Conservation (phyloP, 2,113 vertebrate species). For the Crotalus horridus region DNA sequence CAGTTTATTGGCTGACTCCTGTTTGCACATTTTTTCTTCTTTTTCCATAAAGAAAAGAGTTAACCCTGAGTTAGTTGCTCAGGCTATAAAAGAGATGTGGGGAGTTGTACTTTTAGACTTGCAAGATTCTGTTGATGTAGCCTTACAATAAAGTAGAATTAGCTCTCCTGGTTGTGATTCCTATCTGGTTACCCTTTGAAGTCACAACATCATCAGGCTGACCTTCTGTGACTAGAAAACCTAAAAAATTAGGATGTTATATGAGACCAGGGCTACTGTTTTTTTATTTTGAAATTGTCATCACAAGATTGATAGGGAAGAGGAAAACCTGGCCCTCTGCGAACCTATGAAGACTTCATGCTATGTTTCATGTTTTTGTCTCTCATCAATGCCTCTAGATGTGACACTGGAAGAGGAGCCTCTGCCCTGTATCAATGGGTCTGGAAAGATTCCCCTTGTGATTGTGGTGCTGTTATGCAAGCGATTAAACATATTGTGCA, state of each 20-base stretch:
- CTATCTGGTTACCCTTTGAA: not conserved
- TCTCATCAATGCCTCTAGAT: not conserved
- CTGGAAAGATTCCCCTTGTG: not conserved
- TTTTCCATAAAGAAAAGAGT: not conserved
- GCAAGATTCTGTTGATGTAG: not conserved
- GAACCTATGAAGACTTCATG: not conserved
- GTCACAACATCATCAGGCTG: not conserved
- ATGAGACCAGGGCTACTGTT: not conserved
- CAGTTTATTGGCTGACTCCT: not conserved
- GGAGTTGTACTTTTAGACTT: not conserved
- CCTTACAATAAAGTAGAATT: not conserved
- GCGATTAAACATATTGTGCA: not conserved
- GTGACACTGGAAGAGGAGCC: not conserved
- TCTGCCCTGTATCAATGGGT: not conserved
- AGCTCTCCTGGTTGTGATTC: not conserved
- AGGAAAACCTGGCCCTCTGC: not conserved
- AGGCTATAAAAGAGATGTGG: not conserved
- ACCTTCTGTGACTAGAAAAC: not conserved
- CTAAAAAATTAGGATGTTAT: not conserved
- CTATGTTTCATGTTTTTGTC: not conserved
- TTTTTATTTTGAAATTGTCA: not conserved
- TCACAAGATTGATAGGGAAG: not conserved
- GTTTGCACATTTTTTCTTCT: not conserved
- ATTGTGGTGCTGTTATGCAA: not conserved
- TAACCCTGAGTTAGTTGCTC: not conserved